These are phyloP conservation scores for Lynx canadensis DNA, from an alignment of 2,113 vertebrate species.

Conservation along the genomic window DNA sequence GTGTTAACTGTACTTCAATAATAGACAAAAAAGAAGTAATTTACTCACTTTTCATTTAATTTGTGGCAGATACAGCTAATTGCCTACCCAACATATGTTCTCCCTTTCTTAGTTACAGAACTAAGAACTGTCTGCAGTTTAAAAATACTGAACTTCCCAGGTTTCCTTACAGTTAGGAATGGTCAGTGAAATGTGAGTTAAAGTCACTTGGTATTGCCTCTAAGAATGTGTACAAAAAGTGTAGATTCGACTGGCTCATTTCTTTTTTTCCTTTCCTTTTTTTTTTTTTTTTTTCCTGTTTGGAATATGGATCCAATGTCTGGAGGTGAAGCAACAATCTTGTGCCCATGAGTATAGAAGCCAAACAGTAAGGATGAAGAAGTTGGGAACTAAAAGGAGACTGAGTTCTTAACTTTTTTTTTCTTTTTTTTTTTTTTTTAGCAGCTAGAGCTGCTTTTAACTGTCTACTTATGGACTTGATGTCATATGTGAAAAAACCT, in stretches of 20 bases:
- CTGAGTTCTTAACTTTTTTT: background rate
- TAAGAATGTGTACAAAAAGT: background rate
- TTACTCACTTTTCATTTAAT: conserved; percentile 29
- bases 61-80: background rate
- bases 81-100: background rate
- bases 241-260: background rate
- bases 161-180: background rate
- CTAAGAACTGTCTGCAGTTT: background rate
- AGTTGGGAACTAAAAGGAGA: background rate
- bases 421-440: background rate
- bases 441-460: background rate
- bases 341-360: background rate
- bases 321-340: background rate
- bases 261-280: background rate
- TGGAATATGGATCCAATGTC: background rate
- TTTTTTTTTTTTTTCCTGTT: background rate
- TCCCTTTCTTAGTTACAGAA: background rate
- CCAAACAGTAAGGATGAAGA: background rate
- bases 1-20: background rate
- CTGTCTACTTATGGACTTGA: background rate
- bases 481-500: background rate
- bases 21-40: background rate
- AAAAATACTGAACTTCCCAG: background rate
- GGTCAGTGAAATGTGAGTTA: background rate
- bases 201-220: background rate